phyloP scores from a whole-genome alignment of 2,113 vertebrate genomes.

The Cryptomyrus ogoouensis region DNA sequence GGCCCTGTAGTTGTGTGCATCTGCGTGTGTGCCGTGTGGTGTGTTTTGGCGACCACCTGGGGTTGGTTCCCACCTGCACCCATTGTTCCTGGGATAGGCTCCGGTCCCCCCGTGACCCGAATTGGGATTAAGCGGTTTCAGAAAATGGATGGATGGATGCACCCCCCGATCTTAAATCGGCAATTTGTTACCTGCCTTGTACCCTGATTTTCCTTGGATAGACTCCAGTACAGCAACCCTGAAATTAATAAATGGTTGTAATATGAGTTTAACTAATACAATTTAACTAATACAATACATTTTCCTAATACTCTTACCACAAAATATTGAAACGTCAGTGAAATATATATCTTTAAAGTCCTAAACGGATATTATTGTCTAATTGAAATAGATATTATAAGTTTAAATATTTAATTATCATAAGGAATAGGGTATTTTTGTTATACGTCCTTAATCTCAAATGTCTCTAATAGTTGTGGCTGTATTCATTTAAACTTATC shows the following conservation, averaged over 20 bases:
- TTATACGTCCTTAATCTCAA: background rate
- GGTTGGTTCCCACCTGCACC: too few relatives aligned
- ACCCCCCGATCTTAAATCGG: too few relatives aligned
- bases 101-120: too few relatives aligned
- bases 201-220: background rate
- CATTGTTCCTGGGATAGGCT: too few relatives aligned
- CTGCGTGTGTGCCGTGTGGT: too few relatives aligned
- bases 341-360: background rate
- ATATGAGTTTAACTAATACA: background rate
- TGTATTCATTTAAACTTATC: background rate
- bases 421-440: background rate
- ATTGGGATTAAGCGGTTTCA: too few relatives aligned
- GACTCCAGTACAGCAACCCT: background rate
- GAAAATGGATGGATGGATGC: too few relatives aligned
- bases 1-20: too few relatives aligned
- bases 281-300: background rate
- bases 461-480: background rate
- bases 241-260: background rate
- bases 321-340: background rate
- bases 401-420: background rate
- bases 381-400: background rate
- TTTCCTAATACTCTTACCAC: background rate
- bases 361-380: background rate
- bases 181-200: background rate
- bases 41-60: too few relatives aligned